Conservation (phyloP, 2,113 vertebrate species). For the Lucifuga dentata region DNA sequence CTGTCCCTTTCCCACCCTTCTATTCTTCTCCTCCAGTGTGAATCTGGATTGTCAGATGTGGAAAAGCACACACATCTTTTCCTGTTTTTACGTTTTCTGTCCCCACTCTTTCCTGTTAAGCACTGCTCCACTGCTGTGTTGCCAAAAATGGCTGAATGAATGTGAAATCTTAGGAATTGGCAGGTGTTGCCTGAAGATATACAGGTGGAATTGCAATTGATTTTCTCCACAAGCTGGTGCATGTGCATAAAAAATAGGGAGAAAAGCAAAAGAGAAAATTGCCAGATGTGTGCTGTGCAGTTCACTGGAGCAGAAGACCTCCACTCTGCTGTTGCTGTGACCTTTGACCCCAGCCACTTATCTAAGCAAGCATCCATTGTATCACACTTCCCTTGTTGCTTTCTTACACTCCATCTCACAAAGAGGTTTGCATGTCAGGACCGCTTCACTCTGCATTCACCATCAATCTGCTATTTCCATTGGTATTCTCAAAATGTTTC, state of each 20-base stretch:
- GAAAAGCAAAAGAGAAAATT: conserved; percentile 17
- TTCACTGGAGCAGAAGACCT: conserved; percentile 60
- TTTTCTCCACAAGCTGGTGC: conserved; percentile 36
- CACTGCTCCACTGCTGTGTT: conserved; percentile 29
- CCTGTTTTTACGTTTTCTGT: conserved; percentile 59
- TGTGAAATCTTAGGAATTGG: conserved; percentile 21
- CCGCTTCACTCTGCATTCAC: too few species aligned
- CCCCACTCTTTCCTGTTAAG: conserved; percentile 30
- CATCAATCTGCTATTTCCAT: too few species aligned
- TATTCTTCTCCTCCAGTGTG: conserved; percentile 2
- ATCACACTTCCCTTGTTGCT: neutral
- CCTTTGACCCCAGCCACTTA: neutral
- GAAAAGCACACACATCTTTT: conserved; percentile 35
- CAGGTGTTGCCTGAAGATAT: conserved; percentile 41
- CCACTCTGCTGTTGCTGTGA: conserved; percentile 22
- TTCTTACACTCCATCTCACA: conserved; percentile 1
- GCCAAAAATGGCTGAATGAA: conserved; percentile 1
- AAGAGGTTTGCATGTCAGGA: neutral
- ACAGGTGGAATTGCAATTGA: conserved; percentile 48
- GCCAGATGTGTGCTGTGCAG: conserved; percentile 64
- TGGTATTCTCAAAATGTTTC: neutral
- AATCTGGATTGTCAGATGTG: conserved; percentile 35
- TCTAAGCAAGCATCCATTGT: neutral
- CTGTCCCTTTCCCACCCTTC: conserved; percentile 9
- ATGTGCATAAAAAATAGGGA: conserved; percentile 21